A percentile compares a stretch with the other conserved stretches of the same genome.
Evolutionary conservation across 2,888 invertebrate genomes (phyloP).

Genomic region (Pollenia griseotomentosa): DNA sequence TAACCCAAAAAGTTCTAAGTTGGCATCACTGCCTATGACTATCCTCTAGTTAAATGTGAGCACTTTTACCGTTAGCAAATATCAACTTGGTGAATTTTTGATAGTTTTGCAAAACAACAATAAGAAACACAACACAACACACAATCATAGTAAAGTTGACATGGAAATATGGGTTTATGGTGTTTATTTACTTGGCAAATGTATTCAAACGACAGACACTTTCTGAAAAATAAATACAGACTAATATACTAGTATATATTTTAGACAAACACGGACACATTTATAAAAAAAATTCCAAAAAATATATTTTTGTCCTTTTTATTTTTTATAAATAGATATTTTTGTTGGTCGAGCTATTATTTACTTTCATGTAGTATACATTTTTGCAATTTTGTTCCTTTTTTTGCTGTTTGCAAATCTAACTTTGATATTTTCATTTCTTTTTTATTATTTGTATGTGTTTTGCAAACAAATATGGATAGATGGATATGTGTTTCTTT

Average conservation of each 20-base stretch:
- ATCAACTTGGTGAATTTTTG: background rate
- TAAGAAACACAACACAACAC: background rate
- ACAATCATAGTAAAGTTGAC: slow-evolving; percentile 17
- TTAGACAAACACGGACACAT: background rate
- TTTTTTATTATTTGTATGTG: background rate
- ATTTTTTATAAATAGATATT: background rate
- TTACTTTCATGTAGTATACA: background rate
- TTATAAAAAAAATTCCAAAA: background rate
- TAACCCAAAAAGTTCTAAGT: no score
- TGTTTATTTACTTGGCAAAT: slow-evolving; percentile 64
- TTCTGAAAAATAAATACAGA: background rate
- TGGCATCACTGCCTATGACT: background rate
- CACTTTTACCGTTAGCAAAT: background rate
- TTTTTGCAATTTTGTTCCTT: background rate
- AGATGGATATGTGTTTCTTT: background rate
- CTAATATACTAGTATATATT: background rate
- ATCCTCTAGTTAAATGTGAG: background rate
- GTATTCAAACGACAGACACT: background rate
- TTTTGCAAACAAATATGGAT: background rate
- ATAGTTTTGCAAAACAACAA: background rate
- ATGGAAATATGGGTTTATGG: slow-evolving; percentile 59
- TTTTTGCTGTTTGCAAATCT: background rate
- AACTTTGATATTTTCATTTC: background rate
- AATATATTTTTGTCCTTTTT: background rate
- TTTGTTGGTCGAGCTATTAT: background rate